phyloP scores from a whole-genome alignment of 2,888 invertebrate species.

The Platycheirus albimanus region DNA sequence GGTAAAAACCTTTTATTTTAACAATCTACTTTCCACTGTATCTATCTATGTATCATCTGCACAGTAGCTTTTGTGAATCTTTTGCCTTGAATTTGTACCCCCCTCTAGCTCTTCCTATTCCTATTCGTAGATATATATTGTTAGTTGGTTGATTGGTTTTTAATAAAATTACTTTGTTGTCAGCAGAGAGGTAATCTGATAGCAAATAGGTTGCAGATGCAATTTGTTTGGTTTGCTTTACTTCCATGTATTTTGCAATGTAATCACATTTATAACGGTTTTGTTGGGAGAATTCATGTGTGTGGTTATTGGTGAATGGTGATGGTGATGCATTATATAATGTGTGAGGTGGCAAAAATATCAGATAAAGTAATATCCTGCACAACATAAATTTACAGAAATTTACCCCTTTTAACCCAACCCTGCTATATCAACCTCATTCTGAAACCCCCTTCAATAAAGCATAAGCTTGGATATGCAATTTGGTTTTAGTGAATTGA shows the following conservation, averaged over 20 bases:
- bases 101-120: neutral
- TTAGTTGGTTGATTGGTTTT: constrained; percentile 66
- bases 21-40: neutral
- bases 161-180: constrained; percentile 65
- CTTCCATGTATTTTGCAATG: constrained; percentile 36
- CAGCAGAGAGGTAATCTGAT: constrained; percentile 44
- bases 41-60: neutral
- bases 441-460: neutral
- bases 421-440: too few relatives aligned
- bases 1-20: too few relatives aligned
- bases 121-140: constrained; percentile 31
- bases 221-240: constrained; percentile 42
- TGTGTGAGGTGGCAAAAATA: constrained; percentile 23
- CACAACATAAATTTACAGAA: constrained; percentile 19
- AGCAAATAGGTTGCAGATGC: constrained; percentile 37
- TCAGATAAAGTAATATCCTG: constrained; percentile 26
- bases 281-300: constrained; percentile 8
- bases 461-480: constrained; percentile 20
- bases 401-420: too few relatives aligned
- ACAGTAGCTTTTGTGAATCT: constrained; percentile 7
- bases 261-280: constrained; percentile 34
- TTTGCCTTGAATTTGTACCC: constrained; percentile 8
- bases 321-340: constrained; percentile 10
- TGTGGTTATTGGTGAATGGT: constrained; percentile 28
- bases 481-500: constrained; percentile 37